A percentile compares a stretch with the other conserved stretches of the same genome.
Evolutionary conservation across 2,888 invertebrate species (phyloP).

Genomic region (Pristionchus exspectatus): DNA sequence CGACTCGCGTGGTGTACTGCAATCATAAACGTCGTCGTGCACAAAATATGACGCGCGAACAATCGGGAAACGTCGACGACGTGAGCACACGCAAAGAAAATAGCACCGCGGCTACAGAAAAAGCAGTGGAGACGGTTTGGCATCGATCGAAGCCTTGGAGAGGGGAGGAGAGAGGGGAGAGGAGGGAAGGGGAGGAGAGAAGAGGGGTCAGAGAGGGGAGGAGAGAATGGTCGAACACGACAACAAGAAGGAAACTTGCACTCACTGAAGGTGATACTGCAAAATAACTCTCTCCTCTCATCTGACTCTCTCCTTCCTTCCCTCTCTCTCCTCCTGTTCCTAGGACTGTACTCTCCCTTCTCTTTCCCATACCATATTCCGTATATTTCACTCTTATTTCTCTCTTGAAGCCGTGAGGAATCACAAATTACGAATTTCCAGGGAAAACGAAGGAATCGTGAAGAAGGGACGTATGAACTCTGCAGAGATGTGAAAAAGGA

Average conservation of each 20-base stretch:
- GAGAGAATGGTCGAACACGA: constrained; percentile 30
- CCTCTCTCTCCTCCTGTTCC: background rate
- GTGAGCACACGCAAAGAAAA: background rate
- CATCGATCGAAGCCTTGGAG: constrained; percentile 47
- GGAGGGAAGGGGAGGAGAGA: background rate
- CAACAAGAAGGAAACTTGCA: constrained; percentile 41
- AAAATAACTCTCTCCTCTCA: constrained; percentile 48
- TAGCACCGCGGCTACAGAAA: constrained; percentile 2
- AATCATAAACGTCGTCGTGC: constrained; percentile 12
- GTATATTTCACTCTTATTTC: constrained; percentile 43
- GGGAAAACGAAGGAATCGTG: background rate
- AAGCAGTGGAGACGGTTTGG: constrained; percentile 47
- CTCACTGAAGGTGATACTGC: constrained; percentile 35
- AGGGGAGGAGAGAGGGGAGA: constrained; percentile 8
- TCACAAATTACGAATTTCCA: background rate
- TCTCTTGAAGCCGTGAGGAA: constrained; percentile 28
- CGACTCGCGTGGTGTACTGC: constrained; percentile 5
- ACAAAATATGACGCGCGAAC: background rate
- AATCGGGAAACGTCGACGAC: background rate
- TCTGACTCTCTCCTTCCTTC: constrained; percentile 51
- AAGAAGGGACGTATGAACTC: background rate
- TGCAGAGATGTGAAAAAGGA: background rate
- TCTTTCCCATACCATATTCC: constrained; percentile 20
- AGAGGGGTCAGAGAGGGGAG: background rate
- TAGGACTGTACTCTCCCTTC: background rate